A percentile compares a stretch with the other conserved stretches of the same genome.
Evolutionary conservation across 2,888 invertebrate species (phyloP).

Genomic region (Chorisops tibialis): DNA sequence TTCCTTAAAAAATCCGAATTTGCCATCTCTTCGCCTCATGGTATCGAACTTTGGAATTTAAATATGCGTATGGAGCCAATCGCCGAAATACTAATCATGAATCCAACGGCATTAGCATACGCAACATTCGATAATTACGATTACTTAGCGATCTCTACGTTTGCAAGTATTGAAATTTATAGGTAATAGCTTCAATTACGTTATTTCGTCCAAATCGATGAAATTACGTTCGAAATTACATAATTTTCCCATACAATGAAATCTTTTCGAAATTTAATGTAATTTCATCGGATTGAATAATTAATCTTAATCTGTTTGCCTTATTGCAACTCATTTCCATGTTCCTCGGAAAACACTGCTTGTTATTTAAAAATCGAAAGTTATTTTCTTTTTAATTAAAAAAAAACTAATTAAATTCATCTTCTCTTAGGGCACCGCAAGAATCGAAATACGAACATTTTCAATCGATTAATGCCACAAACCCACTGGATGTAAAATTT

Average conservation of each 20-base stretch:
- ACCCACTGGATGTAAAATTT: conserved; percentile 48
- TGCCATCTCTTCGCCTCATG: conserved; percentile 23
- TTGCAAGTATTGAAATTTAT: conserved; percentile 38
- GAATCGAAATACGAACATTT: conserved; percentile 40
- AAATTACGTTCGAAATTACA: too few species aligned
- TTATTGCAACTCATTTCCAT: too few species aligned
- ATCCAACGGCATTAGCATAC: conserved; percentile 38
- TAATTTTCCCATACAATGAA: too few species aligned
- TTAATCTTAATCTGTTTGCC: too few species aligned
- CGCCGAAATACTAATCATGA: conserved; percentile 35
- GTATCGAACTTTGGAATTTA: conserved; percentile 40
- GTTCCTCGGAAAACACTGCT: too few species aligned
- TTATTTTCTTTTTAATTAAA: too few species aligned
- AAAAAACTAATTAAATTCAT: too few species aligned
- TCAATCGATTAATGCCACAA: conserved; percentile 48
- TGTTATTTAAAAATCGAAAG: too few species aligned
- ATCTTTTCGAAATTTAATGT: too few species aligned
- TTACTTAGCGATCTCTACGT: conserved; percentile 40
- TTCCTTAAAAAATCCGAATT: neutral
- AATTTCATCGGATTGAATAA: too few species aligned
- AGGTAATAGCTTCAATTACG: conserved; percentile 35
- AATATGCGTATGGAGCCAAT: conserved; percentile 25
- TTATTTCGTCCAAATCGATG: neutral
- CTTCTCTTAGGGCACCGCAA: conserved; percentile 29
- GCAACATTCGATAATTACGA: conserved; percentile 28